Evolutionary conservation across 2,113 vertebrate species (phyloP), one percentile per base, ranked within the genome.

Genomic region (Otolemur garnettii): DNA sequence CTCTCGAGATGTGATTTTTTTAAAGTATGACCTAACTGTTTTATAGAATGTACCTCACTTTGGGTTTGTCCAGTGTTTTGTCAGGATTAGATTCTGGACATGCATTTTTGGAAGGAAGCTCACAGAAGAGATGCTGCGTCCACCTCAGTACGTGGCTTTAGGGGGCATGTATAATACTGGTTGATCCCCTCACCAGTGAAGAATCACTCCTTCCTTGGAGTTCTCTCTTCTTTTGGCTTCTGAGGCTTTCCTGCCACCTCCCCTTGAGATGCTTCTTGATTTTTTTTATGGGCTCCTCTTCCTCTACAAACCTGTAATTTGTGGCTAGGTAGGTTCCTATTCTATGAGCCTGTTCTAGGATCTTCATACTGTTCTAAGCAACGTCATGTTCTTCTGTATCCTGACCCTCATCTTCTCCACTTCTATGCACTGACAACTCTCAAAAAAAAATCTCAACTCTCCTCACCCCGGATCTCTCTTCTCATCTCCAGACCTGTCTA

Each of bases 141-240:
- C 57, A 79, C 28, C 59, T 82, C 2, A 1, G 19, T 15, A 12
- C 15, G 12, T 22, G 17, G 22, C 45, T 45, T 35, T 55, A 35
- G 15, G 5, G n/a, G 8, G 6, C 1, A 4, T 53, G 3, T 0
- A 0, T 35, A n/a, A 79, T 7, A 5, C 45, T 19, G 42, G 28
- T 53, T 75, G 35, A 38, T 24, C 59, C n/a, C 24, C 22, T 57
- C 14, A 24, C 15, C 19, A 5, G 7, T 18, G 81, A 53, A 3
- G 5, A 69, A 17, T 15, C 62, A 55, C 53, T 45, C 30, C 82
- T 77, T 55, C 59, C 38, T 18, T 81, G 10, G 22, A 26, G 57
- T 4, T 38, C 38, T 75, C 62, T 62, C 74, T 80, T 33, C 50
- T 24, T n/a, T 21, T 33, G 72, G 60, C 33, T 82, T 82, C 59